phyloP scores from a whole-genome alignment of 2,113 vertebrate genomes.

The Lethenteron camtschaticum region DNA sequence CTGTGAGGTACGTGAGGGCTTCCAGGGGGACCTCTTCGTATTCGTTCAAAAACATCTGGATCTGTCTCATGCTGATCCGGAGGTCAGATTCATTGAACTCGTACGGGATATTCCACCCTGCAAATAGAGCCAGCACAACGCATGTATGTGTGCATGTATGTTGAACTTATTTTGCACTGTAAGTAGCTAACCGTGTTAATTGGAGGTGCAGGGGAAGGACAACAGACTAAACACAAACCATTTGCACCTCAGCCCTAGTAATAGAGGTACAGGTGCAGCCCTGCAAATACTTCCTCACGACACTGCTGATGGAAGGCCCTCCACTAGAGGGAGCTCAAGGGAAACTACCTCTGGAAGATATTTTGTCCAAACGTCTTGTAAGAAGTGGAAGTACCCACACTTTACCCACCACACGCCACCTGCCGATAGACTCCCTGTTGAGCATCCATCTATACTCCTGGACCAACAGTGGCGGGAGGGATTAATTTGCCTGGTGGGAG shows the following conservation, averaged over 20 bases:
- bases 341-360: background rate
- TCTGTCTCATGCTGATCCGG: slow-evolving; percentile 57
- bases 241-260: background rate
- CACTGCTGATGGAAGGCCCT: background rate
- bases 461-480: too few relatives aligned
- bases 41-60: slow-evolving; percentile 77
- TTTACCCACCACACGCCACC: too few relatives aligned
- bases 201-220: background rate
- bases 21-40: slow-evolving; percentile 57
- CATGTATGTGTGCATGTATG: background rate
- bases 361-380: too few relatives aligned
- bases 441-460: too few relatives aligned
- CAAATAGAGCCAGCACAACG: slow-evolving; percentile 6
- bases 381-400: too few relatives aligned
- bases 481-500: too few relatives aligned
- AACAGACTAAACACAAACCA: background rate
- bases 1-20: slow-evolving; percentile 63
- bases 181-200: background rate
- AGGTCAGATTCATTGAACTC: slow-evolving; percentile 81
- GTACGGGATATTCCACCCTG: slow-evolving; percentile 88
- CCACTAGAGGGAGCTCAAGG: background rate
- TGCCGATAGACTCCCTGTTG: too few relatives aligned
- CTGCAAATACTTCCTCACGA: background rate
- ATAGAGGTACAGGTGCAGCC: background rate
- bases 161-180: background rate